Base-by-base conservation (phyloP, 2,113 vertebrate species). In the Pipra filicauda region DNA sequence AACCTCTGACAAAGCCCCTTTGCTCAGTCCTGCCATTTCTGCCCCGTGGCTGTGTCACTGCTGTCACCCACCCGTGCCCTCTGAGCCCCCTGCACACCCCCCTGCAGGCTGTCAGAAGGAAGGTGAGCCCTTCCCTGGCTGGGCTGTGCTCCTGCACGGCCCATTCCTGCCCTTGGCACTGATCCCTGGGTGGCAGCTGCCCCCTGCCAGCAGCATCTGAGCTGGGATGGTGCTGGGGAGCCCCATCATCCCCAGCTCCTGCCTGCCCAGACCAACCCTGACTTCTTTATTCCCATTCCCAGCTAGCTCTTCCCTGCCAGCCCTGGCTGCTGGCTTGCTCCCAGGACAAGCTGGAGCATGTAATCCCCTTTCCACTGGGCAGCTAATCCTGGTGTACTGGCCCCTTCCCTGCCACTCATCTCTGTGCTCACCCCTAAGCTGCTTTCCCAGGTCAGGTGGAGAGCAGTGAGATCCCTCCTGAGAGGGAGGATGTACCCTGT, bases 91-190 rank as follows among this genome's bases (percentile, higher is more conserved):
- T n/a, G 39, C 51, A 5, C 39, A 17, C 27, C 17, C 39, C 33
- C 13, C 27, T 33, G 62, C 54, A 19, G 44, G 19, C 39, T 70
- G 2, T 27, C 1, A 1, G 15, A 49, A 35, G 33, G 5, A 21
- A 5, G 2, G n/a, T 41, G 26, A 35, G 23, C 11, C 1, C 58
- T 39, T 85, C 35, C 26, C 59, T 24, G 17, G 4, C 28, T 31
- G 21, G 20, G 35, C 58, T 5, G 6, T 20, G 35, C 8, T 49
- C 77, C 0, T 37, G 13, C 44, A 0, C 13, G n/a, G 12, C 30
- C 26, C 5, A 15, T 30, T 44, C 48, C n/a, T 83, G 28, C 30
- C 6, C 41, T 72, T 43, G 5, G 9, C 48, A 8, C 55, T 33
- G 33, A n/a, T 33, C 77, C 59, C 54, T 11, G 52, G 5, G 43